A percentile compares a stretch with the other conserved stretches of the same genome.
Evolutionary conservation across 2,888 invertebrate genomes (phyloP).

Genomic region (Stratiomys singularior): DNA sequence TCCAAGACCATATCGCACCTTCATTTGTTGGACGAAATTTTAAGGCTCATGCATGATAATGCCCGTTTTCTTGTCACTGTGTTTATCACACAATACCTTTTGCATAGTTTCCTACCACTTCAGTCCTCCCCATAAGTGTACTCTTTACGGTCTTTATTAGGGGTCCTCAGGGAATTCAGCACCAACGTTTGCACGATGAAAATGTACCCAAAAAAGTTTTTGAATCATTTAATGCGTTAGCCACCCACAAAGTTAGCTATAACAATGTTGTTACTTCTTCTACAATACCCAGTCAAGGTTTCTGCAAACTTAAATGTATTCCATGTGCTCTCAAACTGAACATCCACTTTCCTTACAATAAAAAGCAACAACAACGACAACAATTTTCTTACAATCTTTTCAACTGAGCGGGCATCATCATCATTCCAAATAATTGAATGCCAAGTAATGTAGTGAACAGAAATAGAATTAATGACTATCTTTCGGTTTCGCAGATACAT

Average conservation of each 20-base stretch:
- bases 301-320: background rate
- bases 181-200: no score
- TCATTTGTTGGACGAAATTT: no score
- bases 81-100: no score
- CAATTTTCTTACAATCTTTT: background rate
- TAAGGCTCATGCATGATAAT: no score
- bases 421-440: constrained; percentile 28
- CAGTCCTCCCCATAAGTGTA: no score
- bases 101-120: no score
- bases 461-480: constrained; percentile 21
- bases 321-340: background rate
- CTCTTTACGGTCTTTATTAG: no score
- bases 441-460: constrained; percentile 16
- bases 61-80: no score
- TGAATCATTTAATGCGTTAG: background rate
- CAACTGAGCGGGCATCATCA: constrained; percentile 14
- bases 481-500: constrained; percentile 12
- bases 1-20: no score
- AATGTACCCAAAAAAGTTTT: no score
- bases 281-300: background rate
- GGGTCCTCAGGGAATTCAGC: no score
- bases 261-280: background rate
- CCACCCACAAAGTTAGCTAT: constrained; percentile 1
- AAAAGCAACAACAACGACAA: background rate
- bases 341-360: background rate